Conservation (phyloP, 2,113 vertebrate species). For the Copsychus sechellarum region DNA sequence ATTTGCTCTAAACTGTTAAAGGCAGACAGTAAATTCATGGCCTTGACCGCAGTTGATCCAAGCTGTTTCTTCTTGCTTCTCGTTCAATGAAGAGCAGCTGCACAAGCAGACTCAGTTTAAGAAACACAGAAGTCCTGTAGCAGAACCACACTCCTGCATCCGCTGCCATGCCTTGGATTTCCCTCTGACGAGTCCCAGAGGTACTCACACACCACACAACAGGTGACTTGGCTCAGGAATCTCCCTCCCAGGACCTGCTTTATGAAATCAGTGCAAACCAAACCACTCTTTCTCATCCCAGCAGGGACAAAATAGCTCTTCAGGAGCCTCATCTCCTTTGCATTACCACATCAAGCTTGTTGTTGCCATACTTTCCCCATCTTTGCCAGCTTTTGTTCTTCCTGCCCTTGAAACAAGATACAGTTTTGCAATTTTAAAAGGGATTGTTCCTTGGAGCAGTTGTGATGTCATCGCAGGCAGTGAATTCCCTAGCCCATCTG, state of each 20-base stretch:
- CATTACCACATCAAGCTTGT: accelerated
- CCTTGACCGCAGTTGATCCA: not conserved
- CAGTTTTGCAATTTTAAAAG: accelerated
- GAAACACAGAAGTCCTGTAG: not conserved
- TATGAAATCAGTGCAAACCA: not conserved
- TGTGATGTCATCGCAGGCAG: not conserved
- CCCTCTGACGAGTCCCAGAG: not conserved
- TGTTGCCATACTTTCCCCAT: not conserved
- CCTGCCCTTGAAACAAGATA: not conserved
- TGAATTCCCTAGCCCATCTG: not conserved
- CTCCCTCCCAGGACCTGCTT: not conserved
- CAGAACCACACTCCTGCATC: not conserved
- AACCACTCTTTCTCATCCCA: not conserved
- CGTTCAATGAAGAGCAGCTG: not conserved
- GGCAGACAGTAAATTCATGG: not conserved
- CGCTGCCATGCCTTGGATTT: not conserved
- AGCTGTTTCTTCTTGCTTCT: not conserved
- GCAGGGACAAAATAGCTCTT: not conserved
- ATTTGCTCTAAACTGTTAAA: not conserved
- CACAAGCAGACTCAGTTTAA: not conserved
- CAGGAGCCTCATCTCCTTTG: not conserved
- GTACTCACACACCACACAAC: not conserved
- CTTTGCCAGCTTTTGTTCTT: not conserved
- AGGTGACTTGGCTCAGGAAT: not conserved
- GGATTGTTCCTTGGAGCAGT: not conserved